A percentile compares a stretch with the other conserved stretches of the same genome.
phyloP scores from a whole-genome alignment of 2,113 vertebrate genomes.

The Vireo altiloquus region DNA sequence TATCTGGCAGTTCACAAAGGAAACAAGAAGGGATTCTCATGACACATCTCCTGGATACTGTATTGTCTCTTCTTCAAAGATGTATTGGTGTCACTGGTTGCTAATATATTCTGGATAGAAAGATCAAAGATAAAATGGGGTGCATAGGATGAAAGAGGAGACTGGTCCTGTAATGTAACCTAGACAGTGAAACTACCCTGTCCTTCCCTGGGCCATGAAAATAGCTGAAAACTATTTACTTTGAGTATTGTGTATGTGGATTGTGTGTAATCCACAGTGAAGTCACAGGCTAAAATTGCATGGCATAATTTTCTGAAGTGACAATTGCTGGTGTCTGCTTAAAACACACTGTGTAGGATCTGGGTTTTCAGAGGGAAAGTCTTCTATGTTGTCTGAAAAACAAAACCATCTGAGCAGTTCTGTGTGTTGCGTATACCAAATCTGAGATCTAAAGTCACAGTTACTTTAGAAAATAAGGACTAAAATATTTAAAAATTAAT shows the following conservation, averaged over 20 bases:
- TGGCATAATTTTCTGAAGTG: not conserved
- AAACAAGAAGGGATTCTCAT: not conserved
- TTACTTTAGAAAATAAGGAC: not conserved
- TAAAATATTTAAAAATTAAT: not conserved
- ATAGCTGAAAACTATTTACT: not conserved
- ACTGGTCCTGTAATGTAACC: not conserved
- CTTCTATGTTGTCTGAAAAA: not conserved
- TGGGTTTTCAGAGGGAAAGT: not conserved
- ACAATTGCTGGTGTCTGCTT: not conserved
- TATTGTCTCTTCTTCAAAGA: not conserved
- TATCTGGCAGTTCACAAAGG: not conserved
- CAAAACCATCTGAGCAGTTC: not conserved
- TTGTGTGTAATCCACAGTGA: not conserved
- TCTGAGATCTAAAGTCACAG: not conserved
- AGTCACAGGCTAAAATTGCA: not conserved
- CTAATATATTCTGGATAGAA: not conserved
- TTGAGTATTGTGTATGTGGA: not conserved
- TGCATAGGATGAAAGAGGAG: not conserved
- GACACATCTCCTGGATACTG: not conserved
- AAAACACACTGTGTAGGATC: not conserved
- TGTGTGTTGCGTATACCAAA: not conserved
- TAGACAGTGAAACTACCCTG: not conserved
- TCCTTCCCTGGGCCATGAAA: not conserved
- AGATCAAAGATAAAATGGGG: not conserved
- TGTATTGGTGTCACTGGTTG: not conserved